Base-by-base conservation (phyloP, 2,113 vertebrate genomes). In the Otus sunia region DNA sequence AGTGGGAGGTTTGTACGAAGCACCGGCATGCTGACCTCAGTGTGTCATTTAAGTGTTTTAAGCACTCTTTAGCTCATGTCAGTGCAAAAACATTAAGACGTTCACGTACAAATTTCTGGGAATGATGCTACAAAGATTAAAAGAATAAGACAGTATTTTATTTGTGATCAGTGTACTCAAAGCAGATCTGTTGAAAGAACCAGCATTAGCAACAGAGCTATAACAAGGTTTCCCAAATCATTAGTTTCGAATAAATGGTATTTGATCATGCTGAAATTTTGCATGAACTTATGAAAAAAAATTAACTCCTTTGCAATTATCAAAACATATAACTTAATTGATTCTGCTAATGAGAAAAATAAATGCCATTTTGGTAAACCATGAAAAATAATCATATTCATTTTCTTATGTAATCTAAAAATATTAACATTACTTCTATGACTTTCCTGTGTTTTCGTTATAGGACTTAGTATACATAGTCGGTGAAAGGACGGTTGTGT, bases 241-340 rank as follows among this genome's bases (percentile, higher is more conserved):
- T 94, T 88, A 90, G 60, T 96, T 97, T 92, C 14, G 78, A 97
- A 92, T 94, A 97, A 96, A 86, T 52, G 30, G 67, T 85, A 58
- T 74, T 97, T 86, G 43, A 91, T 92, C 56, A 5, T 53, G 47
- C 53, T 92, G 88, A 73, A 88, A 52, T 76, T 76, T 91, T 92
- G 45, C 45, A 67, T 90, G 43, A 86, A 45, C 27, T 81, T 86
- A 77, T 15, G 21, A 68, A 90, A 92, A 83, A 39, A 79, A 58
- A 49, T 15, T 32, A 83, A 55, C 62, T 94, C 37, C 78, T 94
- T 94, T 80, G 58, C 87, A 92, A 52, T 63, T 60, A 43, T 27
- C 16, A 89, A 96, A 94, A 92, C 15, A 15, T 58, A 21, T 86
- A 75, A 91, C 60, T 95, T 83, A 90, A 97, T 92, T 84, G 80